phyloP scores from a whole-genome alignment of 2,888 invertebrate genomes.

The Amorpha juglandis region DNA sequence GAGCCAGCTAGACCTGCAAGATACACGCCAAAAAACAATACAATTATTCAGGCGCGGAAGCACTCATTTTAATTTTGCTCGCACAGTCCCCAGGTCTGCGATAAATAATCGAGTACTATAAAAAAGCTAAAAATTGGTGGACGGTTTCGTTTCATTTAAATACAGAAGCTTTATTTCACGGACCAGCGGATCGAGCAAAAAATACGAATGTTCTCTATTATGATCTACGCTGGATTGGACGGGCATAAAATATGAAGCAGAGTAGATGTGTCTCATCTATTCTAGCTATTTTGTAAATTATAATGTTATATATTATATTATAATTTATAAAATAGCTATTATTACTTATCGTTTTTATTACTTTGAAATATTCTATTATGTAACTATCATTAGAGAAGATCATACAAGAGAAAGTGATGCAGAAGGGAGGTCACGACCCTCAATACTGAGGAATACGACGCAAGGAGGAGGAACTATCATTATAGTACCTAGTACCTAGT shows the following conservation, averaged over 20 bases:
- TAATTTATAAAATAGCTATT: no score
- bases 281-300: neutral
- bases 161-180: constrained; percentile 67
- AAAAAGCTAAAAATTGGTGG: constrained; percentile 53
- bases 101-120: constrained; percentile 54
- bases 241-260: constrained; percentile 20
- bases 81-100: constrained; percentile 40
- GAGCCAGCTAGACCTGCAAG: constrained; percentile 7
- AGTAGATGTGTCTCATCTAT: neutral
- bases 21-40: constrained; percentile 18
- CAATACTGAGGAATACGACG: no score
- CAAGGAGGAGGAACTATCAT: no score
- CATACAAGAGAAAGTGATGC: no score
- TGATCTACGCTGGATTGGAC: constrained; percentile 38
- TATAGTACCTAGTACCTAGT: no score
- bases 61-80: constrained; percentile 44
- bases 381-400: no score
- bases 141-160: constrained; percentile 67
- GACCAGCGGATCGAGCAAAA: constrained; percentile 47
- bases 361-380: no score
- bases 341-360: no score
- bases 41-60: constrained; percentile 23
- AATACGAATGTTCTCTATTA: constrained; percentile 44
- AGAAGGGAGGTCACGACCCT: no score
- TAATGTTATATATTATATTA: no score